A percentile compares a stretch with the other conserved stretches of the same genome.
Evolutionary conservation across 2,113 vertebrate species (phyloP).

Genomic region (Pardalotus punctatus): DNA sequence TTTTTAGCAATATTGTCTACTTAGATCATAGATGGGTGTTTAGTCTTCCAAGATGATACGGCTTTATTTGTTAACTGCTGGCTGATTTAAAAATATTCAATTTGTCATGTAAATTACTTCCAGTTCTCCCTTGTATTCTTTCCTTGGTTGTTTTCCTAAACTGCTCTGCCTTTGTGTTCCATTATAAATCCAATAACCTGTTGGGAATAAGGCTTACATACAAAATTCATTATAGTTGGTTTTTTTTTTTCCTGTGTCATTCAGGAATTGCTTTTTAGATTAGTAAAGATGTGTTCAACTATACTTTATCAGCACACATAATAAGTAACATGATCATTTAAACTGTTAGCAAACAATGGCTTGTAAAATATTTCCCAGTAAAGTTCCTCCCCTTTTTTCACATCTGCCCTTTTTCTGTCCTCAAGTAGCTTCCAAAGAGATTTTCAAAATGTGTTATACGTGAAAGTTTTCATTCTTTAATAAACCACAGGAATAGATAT

Average conservation of each 20-base stretch:
- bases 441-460: neutral
- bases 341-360: neutral
- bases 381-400: neutral
- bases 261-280: neutral
- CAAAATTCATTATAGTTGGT: neutral
- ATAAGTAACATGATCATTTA: neutral
- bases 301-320: neutral
- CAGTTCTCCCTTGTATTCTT: neutral
- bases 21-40: accelerated
- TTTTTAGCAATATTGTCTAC: neutral
- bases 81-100: neutral
- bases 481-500: neutral
- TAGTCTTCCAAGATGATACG: neutral
- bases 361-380: neutral
- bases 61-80: neutral
- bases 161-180: neutral
- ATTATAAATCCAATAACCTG: neutral
- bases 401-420: neutral
- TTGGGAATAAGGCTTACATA: neutral
- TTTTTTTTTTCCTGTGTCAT: neutral
- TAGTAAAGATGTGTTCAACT: neutral
- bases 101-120: neutral
- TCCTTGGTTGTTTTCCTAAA: neutral
- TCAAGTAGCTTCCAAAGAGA: neutral
- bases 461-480: neutral